phyloP scores from a whole-genome alignment of 2,113 vertebrate species.

The Ictalurus furcatus region DNA sequence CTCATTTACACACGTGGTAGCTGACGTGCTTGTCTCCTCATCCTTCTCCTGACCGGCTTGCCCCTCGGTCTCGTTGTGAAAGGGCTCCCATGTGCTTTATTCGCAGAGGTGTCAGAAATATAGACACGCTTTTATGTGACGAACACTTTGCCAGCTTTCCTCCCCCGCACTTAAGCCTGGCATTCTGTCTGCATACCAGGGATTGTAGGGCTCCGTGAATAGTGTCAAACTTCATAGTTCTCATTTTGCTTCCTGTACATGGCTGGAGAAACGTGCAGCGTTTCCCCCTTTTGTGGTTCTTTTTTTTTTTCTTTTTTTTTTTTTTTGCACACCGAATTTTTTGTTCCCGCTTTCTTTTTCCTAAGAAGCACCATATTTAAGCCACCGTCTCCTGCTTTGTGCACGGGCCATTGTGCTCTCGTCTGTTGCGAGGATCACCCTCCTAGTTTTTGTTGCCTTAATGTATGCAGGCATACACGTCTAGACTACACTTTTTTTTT shows the following conservation, averaged over 20 bases:
- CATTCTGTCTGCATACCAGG: conserved; percentile 79
- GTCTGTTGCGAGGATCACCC: conserved; percentile 71
- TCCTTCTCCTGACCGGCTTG: conserved; percentile 28
- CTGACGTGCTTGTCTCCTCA: not conserved
- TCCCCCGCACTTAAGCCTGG: conserved; percentile 71
- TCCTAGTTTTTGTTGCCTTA: conserved; percentile 68
- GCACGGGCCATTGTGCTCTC: conserved; percentile 70
- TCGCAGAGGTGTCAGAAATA: conserved; percentile 80
- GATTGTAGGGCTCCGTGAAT: conserved; percentile 80
- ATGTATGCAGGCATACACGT: conserved; percentile 72
- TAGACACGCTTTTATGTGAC: conserved; percentile 81
- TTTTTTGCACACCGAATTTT: conserved; percentile 62
- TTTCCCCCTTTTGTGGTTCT: conserved; percentile 66
- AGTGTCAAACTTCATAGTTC: conserved; percentile 84
- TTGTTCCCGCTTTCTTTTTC: conserved; percentile 75
- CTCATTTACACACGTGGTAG: not conserved
- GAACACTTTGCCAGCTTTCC: conserved; percentile 69
- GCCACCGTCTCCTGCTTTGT: conserved; percentile 73
- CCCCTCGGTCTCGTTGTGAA: conserved; percentile 43
- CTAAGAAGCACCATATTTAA: conserved; percentile 77
- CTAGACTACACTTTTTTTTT: conserved; percentile 72
- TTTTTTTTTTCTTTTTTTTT: conserved; percentile 70
- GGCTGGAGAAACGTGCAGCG: conserved; percentile 76
- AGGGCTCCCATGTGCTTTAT: conserved; percentile 69
- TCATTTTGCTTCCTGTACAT: conserved; percentile 82